Conservation (phyloP, 2,113 vertebrate species). For the Hyperopisus bebe region DNA sequence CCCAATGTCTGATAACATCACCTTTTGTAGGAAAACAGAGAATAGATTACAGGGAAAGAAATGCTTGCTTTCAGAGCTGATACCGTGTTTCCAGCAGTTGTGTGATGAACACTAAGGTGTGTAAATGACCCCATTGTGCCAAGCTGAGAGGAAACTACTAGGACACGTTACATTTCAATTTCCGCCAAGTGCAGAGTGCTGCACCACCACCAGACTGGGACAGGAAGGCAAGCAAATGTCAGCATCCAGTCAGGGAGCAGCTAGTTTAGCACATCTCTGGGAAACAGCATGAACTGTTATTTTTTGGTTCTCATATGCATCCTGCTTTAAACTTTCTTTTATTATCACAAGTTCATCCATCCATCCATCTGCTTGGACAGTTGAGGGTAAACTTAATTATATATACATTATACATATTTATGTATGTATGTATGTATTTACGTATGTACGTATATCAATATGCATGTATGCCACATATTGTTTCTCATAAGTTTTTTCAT, state of each 20-base stretch:
- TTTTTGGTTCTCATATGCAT: neutral
- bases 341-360: neutral
- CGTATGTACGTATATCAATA: neutral
- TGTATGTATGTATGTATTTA: neutral
- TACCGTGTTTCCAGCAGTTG: neutral
- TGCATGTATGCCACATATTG: neutral
- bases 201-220: neutral
- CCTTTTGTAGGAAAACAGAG: constrained; percentile 40
- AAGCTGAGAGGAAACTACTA: neutral
- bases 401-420: neutral
- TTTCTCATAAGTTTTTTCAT: neutral
- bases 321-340: neutral
- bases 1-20: constrained; percentile 46
- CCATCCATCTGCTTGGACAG: neutral
- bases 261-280: neutral
- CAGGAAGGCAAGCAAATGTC: neutral
- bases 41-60: constrained; percentile 2
- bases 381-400: neutral
- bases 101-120: neutral
- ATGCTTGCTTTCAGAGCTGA: neutral
- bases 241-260: neutral
- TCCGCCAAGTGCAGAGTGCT: neutral
- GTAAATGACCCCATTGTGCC: constrained; percentile 11
- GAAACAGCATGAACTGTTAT: neutral
- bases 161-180: constrained; percentile 8